phyloP scores from a whole-genome alignment of 1,140 invertebrate species.

The Drosophila kepulauana region DNA sequence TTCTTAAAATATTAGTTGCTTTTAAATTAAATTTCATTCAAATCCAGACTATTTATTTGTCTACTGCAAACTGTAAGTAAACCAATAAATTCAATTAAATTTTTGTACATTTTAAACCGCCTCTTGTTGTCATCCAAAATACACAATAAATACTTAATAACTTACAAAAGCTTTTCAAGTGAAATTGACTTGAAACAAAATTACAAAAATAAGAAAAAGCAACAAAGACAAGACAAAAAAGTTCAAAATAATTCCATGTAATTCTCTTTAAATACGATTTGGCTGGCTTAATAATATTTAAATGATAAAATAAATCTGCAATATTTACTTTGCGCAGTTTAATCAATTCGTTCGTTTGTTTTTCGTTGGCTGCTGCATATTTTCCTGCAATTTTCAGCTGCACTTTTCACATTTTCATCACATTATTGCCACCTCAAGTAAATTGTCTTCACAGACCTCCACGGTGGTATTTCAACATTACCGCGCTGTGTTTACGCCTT shows the following conservation, averaged over 20 bases:
- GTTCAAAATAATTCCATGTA: neutral
- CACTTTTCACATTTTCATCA: conserved; percentile 5
- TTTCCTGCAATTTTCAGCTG: neutral
- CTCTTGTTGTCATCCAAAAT: neutral
- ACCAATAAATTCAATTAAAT: neutral
- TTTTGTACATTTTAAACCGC: neutral
- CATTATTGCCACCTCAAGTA: neutral
- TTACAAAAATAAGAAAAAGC: neutral
- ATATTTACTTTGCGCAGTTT: neutral
- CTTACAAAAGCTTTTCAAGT: neutral
- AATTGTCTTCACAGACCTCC: conserved; percentile 10
- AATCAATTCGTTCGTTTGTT: neutral
- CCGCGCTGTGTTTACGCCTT: neutral
- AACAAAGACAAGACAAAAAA: neutral
- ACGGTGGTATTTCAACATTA: conserved; percentile 12
- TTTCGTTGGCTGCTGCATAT: neutral
- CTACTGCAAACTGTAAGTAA: neutral
- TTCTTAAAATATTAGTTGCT: too few relatives aligned
- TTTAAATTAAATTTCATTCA: too few relatives aligned
- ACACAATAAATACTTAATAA: neutral
- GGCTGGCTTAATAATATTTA: neutral
- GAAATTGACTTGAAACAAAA: conserved; percentile 1
- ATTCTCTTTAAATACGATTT: conserved; percentile 1
- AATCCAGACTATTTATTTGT: neutral
- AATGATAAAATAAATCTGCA: neutral